Base-by-base conservation (phyloP, 1,140 invertebrate genomes). In the Oncopodura yosiiana region DNA sequence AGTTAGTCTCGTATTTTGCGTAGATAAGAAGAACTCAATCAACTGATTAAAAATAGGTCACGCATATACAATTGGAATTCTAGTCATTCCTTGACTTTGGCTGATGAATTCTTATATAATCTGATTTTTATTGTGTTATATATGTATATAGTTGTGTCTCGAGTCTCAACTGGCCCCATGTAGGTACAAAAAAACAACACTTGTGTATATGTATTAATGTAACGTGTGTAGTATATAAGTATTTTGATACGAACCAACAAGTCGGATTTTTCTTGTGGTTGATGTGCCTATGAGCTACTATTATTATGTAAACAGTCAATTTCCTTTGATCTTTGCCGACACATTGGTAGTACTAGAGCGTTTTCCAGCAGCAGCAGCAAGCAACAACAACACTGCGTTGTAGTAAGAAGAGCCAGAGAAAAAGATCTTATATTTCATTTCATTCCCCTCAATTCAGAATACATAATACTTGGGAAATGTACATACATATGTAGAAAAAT, bases 261-360 rank as follows among this genome's bases (percentile, higher is more conserved):
- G 53, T 49, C 46, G 53, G 53, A 56, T 45, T n/a, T n/a, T n/a
- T 49, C 45, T 56, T 56, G 53, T 45, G 53, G 53, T 56, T 56
- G 52, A 54, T 54, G 53, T 46, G 53, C 53, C 53, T 38, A 49
- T 56, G 53, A 56, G 46, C 53, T 49, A 30, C 52, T 54, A 56
- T 56, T n/a, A n/a, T n/a, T 56, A 56, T 56, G 53, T 56, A 56
- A 56, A 56, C 53, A 56, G 53, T 36, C 45, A 38, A 42, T 27
- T 48, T 24, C 24, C 44, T 56, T 56, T 56, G 53, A 56, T 41
- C 36, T 56, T 36, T 56, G 53, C 53, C 53, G 53, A 56, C 53
- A n/a, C n/a, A 56, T 37, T 30, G 29, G 53, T 49, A 56, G 49
- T 56, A n/a, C n/a, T n/a, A n/a, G n/a, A 49, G 38, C 42, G 37